Evolutionary conservation across 2,888 invertebrate genomes (phyloP).

Genomic region (Drosophila meridionalis): DNA sequence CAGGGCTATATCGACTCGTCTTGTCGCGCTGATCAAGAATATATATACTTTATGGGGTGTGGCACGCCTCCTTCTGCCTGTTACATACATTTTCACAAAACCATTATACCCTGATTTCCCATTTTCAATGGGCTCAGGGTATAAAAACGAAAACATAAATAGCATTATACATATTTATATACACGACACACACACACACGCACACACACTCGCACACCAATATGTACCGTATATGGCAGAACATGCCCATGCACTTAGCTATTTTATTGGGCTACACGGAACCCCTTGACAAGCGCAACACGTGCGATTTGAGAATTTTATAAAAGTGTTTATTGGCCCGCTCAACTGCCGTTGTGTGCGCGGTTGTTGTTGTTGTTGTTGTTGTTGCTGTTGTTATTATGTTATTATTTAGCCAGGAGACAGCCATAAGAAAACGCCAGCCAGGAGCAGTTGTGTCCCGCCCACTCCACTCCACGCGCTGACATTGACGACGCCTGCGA

Average conservation of each 20-base stretch:
- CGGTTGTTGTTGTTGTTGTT: constrained; percentile 19
- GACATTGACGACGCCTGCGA: constrained; percentile 54
- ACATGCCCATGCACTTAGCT: constrained; percentile 73
- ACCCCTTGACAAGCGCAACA: constrained; percentile 74
- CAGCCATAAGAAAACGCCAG: not conserved
- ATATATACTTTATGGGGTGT: too few relatives aligned
- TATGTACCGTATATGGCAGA: constrained; percentile 40
- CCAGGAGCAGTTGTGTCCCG: not conserved
- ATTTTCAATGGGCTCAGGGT: too few relatives aligned
- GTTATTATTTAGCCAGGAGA: constrained; percentile 27
- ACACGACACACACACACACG: not conserved
- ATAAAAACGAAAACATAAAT: constrained; percentile 38
- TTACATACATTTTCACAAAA: too few relatives aligned
- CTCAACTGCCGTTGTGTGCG: constrained; percentile 36
- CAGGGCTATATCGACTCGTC: too few relatives aligned
- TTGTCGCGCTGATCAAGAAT: too few relatives aligned
- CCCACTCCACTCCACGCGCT: constrained; percentile 11
- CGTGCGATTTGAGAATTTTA: constrained; percentile 77
- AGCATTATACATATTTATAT: constrained; percentile 3
- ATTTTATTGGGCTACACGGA: constrained; percentile 67
- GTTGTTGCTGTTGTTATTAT: constrained; percentile 17
- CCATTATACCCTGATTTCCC: too few relatives aligned
- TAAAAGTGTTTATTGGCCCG: constrained; percentile 75
- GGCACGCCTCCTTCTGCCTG: too few relatives aligned
- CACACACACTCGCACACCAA: not conserved